Evolutionary conservation across 2,888 invertebrate species (phyloP), one percentile per base, ranked within the genome.

Genomic region (Cetonia aurata): DNA sequence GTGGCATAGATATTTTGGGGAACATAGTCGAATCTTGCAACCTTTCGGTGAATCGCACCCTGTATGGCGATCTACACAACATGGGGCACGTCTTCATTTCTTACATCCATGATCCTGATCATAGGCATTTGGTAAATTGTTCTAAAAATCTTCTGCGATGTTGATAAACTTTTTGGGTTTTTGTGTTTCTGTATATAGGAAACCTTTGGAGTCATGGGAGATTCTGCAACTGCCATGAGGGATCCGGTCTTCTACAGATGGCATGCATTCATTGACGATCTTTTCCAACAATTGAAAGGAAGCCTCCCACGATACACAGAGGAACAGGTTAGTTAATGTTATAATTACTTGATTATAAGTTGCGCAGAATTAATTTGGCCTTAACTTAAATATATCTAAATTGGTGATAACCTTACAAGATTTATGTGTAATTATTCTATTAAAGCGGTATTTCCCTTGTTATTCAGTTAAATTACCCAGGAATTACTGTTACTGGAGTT

Each of bases 201-300:
- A 84, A 89, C 89, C 57, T 92, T 92, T 78, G 91, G 92, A 48
- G 92, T 94, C 33, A 95, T 95, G 89, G 94, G 94, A 0, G 95
- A 95, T 80, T 89, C 93, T 0, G 89, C 93, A 0, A 94, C 94
- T 0, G 93, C 95, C 0, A 95, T 95, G 94, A 87, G 95, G 1
- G 96, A 96, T 84, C 95, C 95, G 0, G 85, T 92, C 15, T 95
- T 95, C 87, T 95, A 95, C 85, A 90, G 93, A 80, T 95, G 93
- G 93, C 95, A 96, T 80, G 88, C 92, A 0, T 92, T 90, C 80
- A 86, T 95, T 25, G 93, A 95, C 78, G 91, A 93, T 76, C 85
- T 95, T 37, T 95, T 95, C 87, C 88, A 89, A 76, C 87, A 90
- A 74, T 91, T 91, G 84, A 95, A 95, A 84, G 86, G 86, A 72